phyloP scores from a whole-genome alignment of 2,113 vertebrate species.

The Oenanthe oenanthe region DNA sequence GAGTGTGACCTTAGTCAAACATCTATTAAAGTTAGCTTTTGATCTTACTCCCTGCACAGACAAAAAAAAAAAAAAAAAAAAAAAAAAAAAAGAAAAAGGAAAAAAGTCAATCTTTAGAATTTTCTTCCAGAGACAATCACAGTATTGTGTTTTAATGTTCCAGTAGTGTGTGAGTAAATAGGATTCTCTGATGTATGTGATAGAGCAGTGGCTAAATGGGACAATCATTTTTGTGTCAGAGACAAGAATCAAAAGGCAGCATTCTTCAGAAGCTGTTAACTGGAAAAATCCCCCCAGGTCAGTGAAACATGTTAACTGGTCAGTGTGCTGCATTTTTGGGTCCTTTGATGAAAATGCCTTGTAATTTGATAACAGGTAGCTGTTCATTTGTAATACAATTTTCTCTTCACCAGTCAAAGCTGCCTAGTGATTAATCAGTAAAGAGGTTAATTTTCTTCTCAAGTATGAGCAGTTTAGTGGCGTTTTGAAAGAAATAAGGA shows the following conservation, averaged over 20 bases:
- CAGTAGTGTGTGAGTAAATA: constrained; percentile 77
- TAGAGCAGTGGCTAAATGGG: constrained; percentile 73
- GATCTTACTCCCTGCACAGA: constrained; percentile 51
- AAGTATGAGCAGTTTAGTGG: constrained; percentile 3
- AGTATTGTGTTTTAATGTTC: constrained; percentile 78
- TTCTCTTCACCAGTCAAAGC: constrained; percentile 61
- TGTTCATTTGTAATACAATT: constrained; percentile 64
- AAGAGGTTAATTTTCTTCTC: constrained; percentile 57
- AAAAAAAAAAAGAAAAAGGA: neutral
- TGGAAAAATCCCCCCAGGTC: constrained; percentile 68
- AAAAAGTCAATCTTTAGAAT: constrained; percentile 74
- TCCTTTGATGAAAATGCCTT: constrained; percentile 74
- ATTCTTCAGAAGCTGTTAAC: constrained; percentile 77
- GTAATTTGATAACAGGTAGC: constrained; percentile 76
- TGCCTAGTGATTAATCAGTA: constrained; percentile 51
- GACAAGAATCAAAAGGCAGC: constrained; percentile 77
- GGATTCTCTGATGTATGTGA: constrained; percentile 78
- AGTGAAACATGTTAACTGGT: constrained; percentile 70
- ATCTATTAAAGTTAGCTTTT: constrained; percentile 86
- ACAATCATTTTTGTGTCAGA: constrained; percentile 77
- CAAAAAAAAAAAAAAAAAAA: neutral
- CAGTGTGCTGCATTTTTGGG: constrained; percentile 43
- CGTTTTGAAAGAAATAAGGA: constrained; percentile 10
- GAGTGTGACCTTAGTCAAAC: constrained; percentile 85
- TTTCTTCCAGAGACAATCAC: constrained; percentile 76